A percentile compares a stretch with the other conserved stretches of the same genome.
Conservation (phyloP, 1,140 invertebrate species). For the Drosophila malerkotliana region DNA sequence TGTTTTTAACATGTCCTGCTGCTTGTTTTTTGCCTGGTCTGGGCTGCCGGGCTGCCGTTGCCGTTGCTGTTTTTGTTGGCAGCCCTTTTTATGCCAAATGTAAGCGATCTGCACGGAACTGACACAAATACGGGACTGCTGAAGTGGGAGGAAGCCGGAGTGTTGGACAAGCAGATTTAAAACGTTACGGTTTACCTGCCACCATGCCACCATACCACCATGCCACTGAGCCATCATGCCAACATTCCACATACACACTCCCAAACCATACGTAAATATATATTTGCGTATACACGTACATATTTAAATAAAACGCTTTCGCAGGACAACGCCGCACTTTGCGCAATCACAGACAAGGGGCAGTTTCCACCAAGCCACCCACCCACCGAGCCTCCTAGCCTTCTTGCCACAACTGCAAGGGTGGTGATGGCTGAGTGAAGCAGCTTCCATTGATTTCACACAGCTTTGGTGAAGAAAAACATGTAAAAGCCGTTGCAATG, state of each 20-base stretch:
- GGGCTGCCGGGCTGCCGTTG: too few species aligned
- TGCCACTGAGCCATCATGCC: constrained; percentile 7
- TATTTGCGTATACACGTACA: constrained; percentile 33
- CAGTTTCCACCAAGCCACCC: constrained; percentile 6
- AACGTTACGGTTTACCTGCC: constrained; percentile 79
- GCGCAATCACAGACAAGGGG: constrained; percentile 60
- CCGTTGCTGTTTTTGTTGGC: constrained; percentile 26
- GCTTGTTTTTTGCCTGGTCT: constrained; percentile 34
- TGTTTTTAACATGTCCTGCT: constrained; percentile 68
- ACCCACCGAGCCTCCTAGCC: constrained; percentile 6
- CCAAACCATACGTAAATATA: constrained; percentile 16
- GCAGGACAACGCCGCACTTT: constrained; percentile 75
- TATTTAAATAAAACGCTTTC: constrained; percentile 79
- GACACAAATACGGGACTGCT: constrained; percentile 60
- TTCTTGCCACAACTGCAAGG: constrained; percentile 4
- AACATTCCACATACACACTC: not conserved
- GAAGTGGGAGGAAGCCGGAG: constrained; percentile 24
- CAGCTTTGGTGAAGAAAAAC: constrained; percentile 62
- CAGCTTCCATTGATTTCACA: constrained; percentile 76
- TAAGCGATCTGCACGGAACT: constrained; percentile 73
- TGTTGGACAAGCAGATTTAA: constrained; percentile 76
- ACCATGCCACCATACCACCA: constrained; percentile 20
- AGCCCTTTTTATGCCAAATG: constrained; percentile 79
- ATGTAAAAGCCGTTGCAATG: constrained; percentile 60
- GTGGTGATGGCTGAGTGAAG: constrained; percentile 34